A percentile compares a stretch with the other conserved stretches of the same genome.
Conservation (phyloP, 2,113 vertebrate genomes). For the Pangasianodon hypophthalmus region DNA sequence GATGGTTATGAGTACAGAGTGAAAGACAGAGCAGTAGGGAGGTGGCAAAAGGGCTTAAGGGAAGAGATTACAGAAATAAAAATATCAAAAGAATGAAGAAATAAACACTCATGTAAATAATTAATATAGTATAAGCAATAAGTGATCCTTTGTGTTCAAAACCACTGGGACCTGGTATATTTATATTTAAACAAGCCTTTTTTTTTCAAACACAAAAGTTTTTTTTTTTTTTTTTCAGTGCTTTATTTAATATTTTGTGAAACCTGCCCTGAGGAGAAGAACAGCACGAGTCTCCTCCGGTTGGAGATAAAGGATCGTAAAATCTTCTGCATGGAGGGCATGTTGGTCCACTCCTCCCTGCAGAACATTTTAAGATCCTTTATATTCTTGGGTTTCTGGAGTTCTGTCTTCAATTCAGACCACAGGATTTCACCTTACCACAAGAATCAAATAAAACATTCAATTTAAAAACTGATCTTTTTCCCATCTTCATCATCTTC, state of each 20-base stretch:
- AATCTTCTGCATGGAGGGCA: not conserved
- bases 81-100: not conserved
- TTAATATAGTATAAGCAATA: not conserved
- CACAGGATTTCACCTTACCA: not conserved
- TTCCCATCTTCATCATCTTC: not conserved
- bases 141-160: too few species aligned
- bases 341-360: not conserved
- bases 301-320: too few species aligned
- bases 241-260: too few species aligned
- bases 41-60: not conserved
- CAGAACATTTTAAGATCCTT: not conserved
- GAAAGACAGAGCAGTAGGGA: not conserved
- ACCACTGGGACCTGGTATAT: too few species aligned
- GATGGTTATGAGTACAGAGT: not conserved
- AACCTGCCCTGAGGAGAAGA: too few species aligned
- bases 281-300: too few species aligned
- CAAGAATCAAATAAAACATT: not conserved
- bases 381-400: not conserved
- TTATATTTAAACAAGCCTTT: too few species aligned
- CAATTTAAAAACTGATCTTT: not conserved
- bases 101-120: not conserved
- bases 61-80: not conserved
- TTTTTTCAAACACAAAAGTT: too few species aligned
- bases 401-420: not conserved
- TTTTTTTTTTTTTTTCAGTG: too few species aligned